Evolutionary conservation across 1,140 invertebrate species (phyloP), one percentile per base, ranked within the genome.

Genomic region (Babylonia areolata): DNA sequence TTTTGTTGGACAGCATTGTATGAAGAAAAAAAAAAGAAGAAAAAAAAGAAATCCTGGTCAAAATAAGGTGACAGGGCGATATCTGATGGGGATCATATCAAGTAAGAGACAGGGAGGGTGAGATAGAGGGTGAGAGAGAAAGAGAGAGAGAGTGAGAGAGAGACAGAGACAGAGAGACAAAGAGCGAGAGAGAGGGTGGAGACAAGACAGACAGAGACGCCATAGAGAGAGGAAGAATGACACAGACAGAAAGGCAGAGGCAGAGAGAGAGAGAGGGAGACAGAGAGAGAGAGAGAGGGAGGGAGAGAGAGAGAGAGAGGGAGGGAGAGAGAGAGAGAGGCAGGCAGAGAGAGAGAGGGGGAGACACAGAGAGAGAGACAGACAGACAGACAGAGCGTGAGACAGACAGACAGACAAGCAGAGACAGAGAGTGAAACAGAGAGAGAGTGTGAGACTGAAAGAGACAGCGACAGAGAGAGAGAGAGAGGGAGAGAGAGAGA

Each of bases 401-500:
- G 58, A n/a, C 5, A 64, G 15, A 64, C 5, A 64, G 58, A 64
- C 58, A 64, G 28, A 28, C 15, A 78, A 15, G 33, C 20, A 39
- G 40, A 9, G 75, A 78, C 20, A 78, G 75, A 78, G 35, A 42
- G 75, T 33, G 35, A 42, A 3, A 42, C 11, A 39, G 12, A 78
- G 75, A 42, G 40, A 78, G 75, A 78, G 35, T 20, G 12, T 23
- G 31, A 33, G 75, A 78, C n/a, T 23, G 75, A 75, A 28, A 75
- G 71, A 75, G 71, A 75, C 6, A 75, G 71, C 6, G 71, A 75
- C 6, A 75, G 71, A 75, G 71, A 75, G 71, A 75, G 71, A 75
- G 71, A 75, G 71, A 75, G 71, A 28, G 71, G 35, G 71, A 28
- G 71, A 75, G 71, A n/a, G 35, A 51, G 46, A 51, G n/a, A n/a